phyloP scores from a whole-genome alignment of 1,140 invertebrate species.

The Adoxophyes honmai region DNA sequence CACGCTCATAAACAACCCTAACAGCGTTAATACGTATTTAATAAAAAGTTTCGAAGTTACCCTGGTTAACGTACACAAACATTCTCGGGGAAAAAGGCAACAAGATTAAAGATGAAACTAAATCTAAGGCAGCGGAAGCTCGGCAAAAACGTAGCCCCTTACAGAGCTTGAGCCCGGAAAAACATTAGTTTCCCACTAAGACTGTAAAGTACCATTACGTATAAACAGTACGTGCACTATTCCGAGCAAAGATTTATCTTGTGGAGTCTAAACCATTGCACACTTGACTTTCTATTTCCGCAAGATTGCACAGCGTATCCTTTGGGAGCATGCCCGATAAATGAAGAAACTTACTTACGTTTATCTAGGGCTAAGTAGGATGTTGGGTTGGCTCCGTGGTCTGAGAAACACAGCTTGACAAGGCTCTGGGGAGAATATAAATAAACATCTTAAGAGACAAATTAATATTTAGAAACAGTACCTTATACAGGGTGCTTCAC shows the following conservation, averaged over 20 bases:
- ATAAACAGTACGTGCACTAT: background rate
- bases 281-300: conserved; percentile 59
- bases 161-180: background rate
- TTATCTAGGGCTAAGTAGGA: conserved; percentile 23
- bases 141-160: background rate
- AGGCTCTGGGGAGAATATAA: no score
- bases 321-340: conserved; percentile 47
- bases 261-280: conserved; percentile 33
- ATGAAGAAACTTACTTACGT: conserved; percentile 46
- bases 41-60: no score
- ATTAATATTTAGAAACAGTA: no score
- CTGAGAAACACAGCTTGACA: no score
- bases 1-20: no score
- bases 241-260: conserved; percentile 24
- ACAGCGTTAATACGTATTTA: no score
- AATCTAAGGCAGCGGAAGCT: no score
- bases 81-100: no score
- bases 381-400: background rate
- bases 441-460: no score
- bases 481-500: no score
- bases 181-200: background rate
- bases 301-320: conserved; percentile 40
- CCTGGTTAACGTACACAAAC: no score
- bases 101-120: no score
- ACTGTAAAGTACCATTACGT: background rate